Conservation (phyloP, 1,140 invertebrate genomes). For the Penaeus japonicus region DNA sequence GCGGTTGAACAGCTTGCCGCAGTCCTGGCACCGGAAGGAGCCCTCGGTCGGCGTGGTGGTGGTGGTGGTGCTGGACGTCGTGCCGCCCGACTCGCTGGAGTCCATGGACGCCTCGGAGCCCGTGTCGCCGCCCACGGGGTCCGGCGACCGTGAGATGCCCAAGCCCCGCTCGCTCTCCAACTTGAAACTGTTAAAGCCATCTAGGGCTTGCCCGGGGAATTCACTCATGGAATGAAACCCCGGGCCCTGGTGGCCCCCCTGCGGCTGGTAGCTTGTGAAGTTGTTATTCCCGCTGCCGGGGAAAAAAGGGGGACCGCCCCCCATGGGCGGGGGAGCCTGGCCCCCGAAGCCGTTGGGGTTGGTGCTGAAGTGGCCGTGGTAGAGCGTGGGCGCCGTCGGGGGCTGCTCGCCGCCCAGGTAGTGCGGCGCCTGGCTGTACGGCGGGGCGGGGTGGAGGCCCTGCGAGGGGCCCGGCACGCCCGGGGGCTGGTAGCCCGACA, state of each 20-base stretch:
- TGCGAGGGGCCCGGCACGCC: conserved; percentile 45
- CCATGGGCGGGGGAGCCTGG: conserved; percentile 37
- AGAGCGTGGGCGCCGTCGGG: conserved; percentile 51
- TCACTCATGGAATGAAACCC: conserved; percentile 58
- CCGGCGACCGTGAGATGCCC: conserved; percentile 23
- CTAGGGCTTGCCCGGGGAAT: conserved; percentile 54
- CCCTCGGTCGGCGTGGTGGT: conserved; percentile 61
- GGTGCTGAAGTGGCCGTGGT: conserved; percentile 59
- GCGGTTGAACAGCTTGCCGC: conserved; percentile 85
- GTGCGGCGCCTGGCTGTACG: conserved; percentile 60
- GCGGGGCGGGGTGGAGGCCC: conserved; percentile 29
- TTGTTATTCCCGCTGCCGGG: conserved; percentile 51
- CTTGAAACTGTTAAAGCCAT: conserved; percentile 44
- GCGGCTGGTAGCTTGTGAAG: conserved; percentile 40
- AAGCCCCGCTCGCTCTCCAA: conserved; percentile 22
- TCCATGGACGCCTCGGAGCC: conserved; percentile 56
- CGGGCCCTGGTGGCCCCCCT: conserved; percentile 58
- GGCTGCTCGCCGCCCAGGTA: conserved; percentile 48
- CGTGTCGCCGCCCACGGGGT: conserved; percentile 41
- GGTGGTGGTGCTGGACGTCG: conserved; percentile 8
- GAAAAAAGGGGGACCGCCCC: conserved; percentile 37
- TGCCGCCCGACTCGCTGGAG: conserved; percentile 50
- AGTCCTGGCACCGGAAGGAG: conserved; percentile 77
- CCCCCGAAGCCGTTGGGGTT: conserved; percentile 44
- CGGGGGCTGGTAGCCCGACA: conserved; percentile 47